phyloP scores from a whole-genome alignment of 2,797 vertebrate species.

The Agapornis canus region DNA sequence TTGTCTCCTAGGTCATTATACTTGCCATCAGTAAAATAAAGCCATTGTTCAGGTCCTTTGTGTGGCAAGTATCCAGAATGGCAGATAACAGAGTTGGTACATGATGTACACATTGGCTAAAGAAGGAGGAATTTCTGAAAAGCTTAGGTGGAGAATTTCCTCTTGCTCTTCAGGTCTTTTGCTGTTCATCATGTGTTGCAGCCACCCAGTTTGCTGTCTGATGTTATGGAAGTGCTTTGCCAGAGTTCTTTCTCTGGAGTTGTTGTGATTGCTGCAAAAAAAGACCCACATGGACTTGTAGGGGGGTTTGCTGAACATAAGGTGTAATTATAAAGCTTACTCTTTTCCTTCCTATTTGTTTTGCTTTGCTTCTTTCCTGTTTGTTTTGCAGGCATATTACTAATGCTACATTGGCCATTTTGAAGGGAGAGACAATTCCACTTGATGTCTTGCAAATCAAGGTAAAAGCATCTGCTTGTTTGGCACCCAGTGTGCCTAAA shows the following conservation, averaged over 20 bases:
- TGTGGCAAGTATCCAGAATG: background rate
- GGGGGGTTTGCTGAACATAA: background rate
- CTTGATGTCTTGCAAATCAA: constrained; percentile 96
- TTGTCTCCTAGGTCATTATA: background rate
- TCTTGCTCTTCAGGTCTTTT: background rate
- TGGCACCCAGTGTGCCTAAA: background rate
- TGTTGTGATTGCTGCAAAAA: background rate
- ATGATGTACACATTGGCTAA: background rate
- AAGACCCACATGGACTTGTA: background rate
- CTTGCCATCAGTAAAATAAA: background rate
- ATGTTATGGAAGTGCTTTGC: background rate
- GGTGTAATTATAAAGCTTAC: background rate
- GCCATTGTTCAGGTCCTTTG: background rate
- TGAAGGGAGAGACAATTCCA: constrained; percentile 91
- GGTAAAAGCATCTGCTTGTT: constrained; percentile 75
- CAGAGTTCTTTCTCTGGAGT: background rate
- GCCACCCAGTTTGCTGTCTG: background rate
- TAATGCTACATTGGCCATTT: constrained; percentile 90
- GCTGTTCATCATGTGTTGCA: background rate
- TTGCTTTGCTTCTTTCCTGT: background rate
- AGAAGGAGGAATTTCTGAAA: background rate
- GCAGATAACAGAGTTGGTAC: background rate
- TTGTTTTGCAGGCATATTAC: constrained; percentile 84
- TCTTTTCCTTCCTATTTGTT: background rate
- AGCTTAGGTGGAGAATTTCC: background rate